Evolutionary conservation across 2,888 invertebrate genomes (phyloP).

Genomic region (Tetragnatha montana): DNA sequence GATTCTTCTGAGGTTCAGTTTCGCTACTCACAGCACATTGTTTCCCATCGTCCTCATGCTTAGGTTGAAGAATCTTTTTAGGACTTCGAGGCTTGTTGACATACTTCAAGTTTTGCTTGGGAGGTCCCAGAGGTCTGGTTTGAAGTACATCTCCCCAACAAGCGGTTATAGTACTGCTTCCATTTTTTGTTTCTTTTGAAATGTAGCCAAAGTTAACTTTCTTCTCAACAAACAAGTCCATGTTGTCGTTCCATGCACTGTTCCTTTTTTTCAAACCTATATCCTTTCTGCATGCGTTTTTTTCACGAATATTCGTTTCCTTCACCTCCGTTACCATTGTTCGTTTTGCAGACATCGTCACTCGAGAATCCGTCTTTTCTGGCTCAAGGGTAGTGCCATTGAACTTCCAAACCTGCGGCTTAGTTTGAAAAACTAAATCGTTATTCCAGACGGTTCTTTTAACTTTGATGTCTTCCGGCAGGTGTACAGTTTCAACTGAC

Average conservation of each 20-base stretch:
- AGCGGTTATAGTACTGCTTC: not conserved
- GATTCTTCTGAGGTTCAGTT: not conserved
- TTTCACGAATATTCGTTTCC: not conserved
- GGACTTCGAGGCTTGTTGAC: not conserved
- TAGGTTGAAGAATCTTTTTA: not conserved
- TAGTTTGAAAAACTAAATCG: not conserved
- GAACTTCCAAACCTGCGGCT: not conserved
- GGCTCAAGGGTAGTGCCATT: not conserved
- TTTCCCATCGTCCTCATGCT: not conserved
- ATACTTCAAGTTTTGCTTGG: not conserved
- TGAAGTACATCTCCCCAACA: not conserved
- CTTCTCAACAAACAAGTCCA: not conserved
- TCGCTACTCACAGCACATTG: not conserved
- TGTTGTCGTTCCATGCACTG: not conserved
- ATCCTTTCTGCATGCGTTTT: not conserved
- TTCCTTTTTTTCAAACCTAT: not conserved
- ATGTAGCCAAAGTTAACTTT: not conserved
- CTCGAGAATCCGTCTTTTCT: not conserved
- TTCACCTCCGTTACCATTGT: not conserved
- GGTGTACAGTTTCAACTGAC: not conserved
- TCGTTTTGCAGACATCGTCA: not conserved
- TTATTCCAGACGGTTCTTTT: not conserved
- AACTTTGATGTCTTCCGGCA: not conserved
- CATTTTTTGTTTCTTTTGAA: not conserved
- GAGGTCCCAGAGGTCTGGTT: not conserved